These are phyloP conservation scores for Aradophagus sp. DNA, from an alignment of 1,140 invertebrate genomes.

Conservation along the genomic window DNA sequence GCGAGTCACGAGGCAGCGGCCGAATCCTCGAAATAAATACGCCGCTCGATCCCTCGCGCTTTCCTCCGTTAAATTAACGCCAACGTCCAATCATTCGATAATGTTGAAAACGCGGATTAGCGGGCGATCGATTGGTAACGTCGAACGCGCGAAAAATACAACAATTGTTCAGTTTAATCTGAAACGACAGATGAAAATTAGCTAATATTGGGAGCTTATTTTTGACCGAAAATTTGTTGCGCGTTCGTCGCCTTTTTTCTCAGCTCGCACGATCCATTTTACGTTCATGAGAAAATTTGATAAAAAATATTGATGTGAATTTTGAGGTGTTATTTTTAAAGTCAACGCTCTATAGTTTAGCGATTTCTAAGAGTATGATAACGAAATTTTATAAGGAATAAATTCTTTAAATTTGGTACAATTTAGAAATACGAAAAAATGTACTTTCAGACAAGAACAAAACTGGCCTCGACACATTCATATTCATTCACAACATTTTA, in stretches of 20 bases:
- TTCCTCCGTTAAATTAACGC: conserved; percentile 13
- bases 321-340: too few relatives aligned
- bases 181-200: conserved; percentile 35
- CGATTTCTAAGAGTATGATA: too few relatives aligned
- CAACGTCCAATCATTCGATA: conserved; percentile 28
- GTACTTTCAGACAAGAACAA: too few relatives aligned
- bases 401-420: too few relatives aligned
- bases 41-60: background rate
- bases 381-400: too few relatives aligned
- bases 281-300: too few relatives aligned
- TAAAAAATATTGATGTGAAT: too few relatives aligned
- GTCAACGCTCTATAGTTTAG: too few relatives aligned
- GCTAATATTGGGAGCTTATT: conserved; percentile 36
- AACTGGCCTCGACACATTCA: too few relatives aligned
- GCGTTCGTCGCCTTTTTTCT: conserved; percentile 5
- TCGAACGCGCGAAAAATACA: conserved; percentile 17
- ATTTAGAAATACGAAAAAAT: too few relatives aligned
- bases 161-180: conserved; percentile 17
- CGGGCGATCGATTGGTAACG: conserved; percentile 21
- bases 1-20: background rate
- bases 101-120: conserved; percentile 25
- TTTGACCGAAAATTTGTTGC: conserved; percentile 9
- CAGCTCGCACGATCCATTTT: too few relatives aligned
- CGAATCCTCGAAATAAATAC: conserved; percentile 42
- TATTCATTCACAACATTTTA: too few relatives aligned